Percentiles rank a stretch among this genome's conserved stretches.
Conservation (phyloP, 2,888 invertebrate genomes). For the Congeria kusceri region DNA sequence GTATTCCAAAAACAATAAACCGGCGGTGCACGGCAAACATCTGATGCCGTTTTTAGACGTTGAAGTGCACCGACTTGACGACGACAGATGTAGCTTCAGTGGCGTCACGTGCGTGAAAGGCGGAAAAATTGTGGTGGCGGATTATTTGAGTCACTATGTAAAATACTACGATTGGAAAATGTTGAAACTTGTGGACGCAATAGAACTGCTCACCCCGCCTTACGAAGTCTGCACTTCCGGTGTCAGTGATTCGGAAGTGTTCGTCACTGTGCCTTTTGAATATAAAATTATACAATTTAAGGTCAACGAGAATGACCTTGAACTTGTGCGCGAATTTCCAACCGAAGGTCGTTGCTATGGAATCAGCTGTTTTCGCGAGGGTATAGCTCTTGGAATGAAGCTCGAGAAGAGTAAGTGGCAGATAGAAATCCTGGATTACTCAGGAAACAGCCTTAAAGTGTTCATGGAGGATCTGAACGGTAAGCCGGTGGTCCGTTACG, state of each 20-base stretch:
- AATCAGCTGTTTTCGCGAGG: slow-evolving; percentile 32
- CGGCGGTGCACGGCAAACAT: slow-evolving; percentile 15
- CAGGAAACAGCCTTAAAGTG: slow-evolving; percentile 44
- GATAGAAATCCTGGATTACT: slow-evolving; percentile 42
- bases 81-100: slow-evolving; percentile 54
- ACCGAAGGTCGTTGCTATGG: slow-evolving; percentile 56
- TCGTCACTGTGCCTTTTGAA: slow-evolving; percentile 49
- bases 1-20: slow-evolving; percentile 11
- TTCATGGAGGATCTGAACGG: slow-evolving; percentile 48
- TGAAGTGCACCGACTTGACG: slow-evolving; percentile 44
- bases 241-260: slow-evolving; percentile 27
- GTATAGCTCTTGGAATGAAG: slow-evolving; percentile 47
- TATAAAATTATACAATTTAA: slow-evolving; percentile 29
- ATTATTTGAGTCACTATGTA: slow-evolving; percentile 46
- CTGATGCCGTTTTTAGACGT: slow-evolving; percentile 55
- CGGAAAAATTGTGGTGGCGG: slow-evolving; percentile 46
- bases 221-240: slow-evolving; percentile 51
- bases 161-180: slow-evolving; percentile 56
- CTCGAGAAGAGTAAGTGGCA: slow-evolving; percentile 47
- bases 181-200: slow-evolving; percentile 39
- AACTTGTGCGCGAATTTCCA: slow-evolving; percentile 10
- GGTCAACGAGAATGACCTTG: slow-evolving; percentile 18
- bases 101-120: slow-evolving; percentile 52
- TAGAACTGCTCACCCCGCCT: slow-evolving; percentile 29
- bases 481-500: slow-evolving; percentile 41